phyloP scores from a whole-genome alignment of 2,797 vertebrate genomes.

The Leucoraja ocellata region DNA sequence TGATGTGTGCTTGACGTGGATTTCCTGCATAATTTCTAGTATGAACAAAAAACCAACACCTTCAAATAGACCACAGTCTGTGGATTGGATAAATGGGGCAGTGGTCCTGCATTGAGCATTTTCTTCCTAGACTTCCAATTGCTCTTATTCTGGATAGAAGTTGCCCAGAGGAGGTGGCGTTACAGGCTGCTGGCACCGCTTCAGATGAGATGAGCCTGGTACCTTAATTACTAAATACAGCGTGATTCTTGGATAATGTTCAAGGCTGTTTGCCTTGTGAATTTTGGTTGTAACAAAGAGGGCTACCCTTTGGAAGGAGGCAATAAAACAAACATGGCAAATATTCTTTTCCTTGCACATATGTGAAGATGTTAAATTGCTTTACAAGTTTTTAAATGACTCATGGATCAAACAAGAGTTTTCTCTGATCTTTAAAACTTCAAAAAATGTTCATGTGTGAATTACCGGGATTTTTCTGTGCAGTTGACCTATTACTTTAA shows the following conservation, averaged over 20 bases:
- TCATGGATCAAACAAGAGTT: neutral
- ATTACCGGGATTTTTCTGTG: neutral
- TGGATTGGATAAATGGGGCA: neutral
- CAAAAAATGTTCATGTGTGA: neutral
- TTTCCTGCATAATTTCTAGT: neutral
- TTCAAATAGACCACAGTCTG: neutral
- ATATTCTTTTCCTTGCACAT: neutral
- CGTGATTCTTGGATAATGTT: neutral
- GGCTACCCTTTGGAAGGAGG: neutral
- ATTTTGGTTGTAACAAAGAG: neutral
- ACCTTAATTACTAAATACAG: neutral
- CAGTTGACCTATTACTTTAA: no score
- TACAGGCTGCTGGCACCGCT: neutral
- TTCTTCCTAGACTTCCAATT: neutral
- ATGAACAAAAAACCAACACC: neutral
- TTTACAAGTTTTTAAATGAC: neutral
- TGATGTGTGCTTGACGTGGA: neutral
- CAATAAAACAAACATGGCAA: neutral
- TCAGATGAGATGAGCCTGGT: neutral
- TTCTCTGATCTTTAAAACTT: neutral
- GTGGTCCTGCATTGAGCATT: neutral
- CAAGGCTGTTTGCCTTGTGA: neutral
- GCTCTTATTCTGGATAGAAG: neutral
- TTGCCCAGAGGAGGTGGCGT: neutral
- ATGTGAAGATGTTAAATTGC: neutral